Evolutionary conservation across 2,888 invertebrate genomes (phyloP).

Genomic region (Drosophila nr. medialis): DNA sequence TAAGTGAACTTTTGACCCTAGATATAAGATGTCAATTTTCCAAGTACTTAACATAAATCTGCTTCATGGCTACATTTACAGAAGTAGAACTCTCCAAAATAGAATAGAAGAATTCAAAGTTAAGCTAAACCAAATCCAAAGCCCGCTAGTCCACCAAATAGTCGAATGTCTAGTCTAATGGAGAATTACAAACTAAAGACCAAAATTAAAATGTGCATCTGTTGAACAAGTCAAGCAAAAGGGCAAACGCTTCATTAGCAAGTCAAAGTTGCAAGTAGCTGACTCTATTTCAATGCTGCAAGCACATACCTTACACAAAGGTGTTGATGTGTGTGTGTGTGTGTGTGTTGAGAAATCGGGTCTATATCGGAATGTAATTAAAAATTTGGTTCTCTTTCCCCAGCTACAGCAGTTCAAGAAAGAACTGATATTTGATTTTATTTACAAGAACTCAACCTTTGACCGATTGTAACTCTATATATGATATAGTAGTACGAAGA

Average conservation of each 20-base stretch:
- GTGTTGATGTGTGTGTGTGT: not conserved
- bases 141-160: not conserved
- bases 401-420: not conserved
- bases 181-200: slow-evolving; percentile 1
- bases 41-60: not conserved
- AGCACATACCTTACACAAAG: not conserved
- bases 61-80: not conserved
- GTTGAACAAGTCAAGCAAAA: slow-evolving; percentile 20
- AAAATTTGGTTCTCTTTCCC: not conserved
- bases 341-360: not conserved
- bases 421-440: not conserved
- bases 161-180: slow-evolving; percentile 2
- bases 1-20: not conserved
- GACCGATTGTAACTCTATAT: not conserved
- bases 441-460: not conserved
- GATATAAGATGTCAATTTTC: not conserved
- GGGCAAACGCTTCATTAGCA: slow-evolving; percentile 52
- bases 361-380: not conserved
- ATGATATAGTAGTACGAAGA: not conserved
- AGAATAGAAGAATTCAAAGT: not conserved
- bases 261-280: slow-evolving; percentile 27
- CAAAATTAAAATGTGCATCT: slow-evolving; percentile 2
- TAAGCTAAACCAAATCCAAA: not conserved
- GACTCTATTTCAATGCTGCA: slow-evolving; percentile 22
- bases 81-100: not conserved